Percentiles rank a stretch among this genome's conserved stretches.
These are phyloP conservation scores for Taeniopygia guttata DNA, from an alignment of 2,797 vertebrate species.

Conservation along the genomic window DNA sequence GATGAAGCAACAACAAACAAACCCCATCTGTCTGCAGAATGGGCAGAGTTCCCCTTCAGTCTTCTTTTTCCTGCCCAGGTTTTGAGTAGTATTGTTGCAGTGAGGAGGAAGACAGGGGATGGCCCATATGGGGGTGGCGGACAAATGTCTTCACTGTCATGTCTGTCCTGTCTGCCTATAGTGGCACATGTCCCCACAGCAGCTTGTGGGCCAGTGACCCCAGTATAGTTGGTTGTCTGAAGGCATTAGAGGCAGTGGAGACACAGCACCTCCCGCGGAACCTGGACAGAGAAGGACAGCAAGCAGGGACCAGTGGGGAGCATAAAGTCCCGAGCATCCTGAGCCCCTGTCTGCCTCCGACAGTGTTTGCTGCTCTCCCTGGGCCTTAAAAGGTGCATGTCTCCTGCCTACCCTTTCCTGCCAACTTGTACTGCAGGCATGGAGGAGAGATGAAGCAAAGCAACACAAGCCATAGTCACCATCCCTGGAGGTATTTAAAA, in stretches of 20 bases:
- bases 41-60: background rate
- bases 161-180: background rate
- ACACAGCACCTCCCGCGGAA: background rate
- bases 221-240: background rate
- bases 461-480: background rate
- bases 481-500: background rate
- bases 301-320: background rate
- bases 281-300: background rate
- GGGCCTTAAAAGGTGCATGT: background rate
- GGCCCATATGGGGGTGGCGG: background rate
- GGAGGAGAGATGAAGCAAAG: background rate
- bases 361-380: background rate
- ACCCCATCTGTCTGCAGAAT: background rate
- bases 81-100: background rate
- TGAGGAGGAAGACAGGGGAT: background rate
- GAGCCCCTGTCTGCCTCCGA: background rate
- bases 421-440: background rate
- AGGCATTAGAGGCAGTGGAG: accelerated
- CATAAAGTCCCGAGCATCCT: background rate
- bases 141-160: background rate
- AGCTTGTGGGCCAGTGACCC: background rate
- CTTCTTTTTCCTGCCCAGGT: background rate
- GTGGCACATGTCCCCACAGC: too few relatives aligned
- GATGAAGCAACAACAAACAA: background rate
- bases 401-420: background rate